phyloP scores from a whole-genome alignment of 2,113 vertebrate species.

The Amia ocellicauda region DNA sequence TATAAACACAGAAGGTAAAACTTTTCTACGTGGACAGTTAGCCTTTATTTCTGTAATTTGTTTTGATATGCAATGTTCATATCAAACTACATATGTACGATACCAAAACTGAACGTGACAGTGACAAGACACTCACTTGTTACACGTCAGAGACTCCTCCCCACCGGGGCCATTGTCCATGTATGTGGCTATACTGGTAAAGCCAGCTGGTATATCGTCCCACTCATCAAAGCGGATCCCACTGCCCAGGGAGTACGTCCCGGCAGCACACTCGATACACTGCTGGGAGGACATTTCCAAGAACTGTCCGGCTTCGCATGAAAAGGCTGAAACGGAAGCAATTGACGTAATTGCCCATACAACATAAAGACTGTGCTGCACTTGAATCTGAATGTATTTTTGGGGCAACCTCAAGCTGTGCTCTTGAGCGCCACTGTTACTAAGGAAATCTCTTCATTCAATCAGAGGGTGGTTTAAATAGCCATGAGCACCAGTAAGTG shows the following conservation, averaged over 20 bases:
- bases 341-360: constrained; percentile 6
- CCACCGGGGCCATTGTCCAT: constrained; percentile 71
- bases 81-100: too few species aligned
- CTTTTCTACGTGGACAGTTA: too few species aligned
- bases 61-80: too few species aligned
- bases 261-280: constrained; percentile 85
- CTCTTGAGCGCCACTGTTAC: too few species aligned
- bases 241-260: constrained; percentile 91
- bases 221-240: constrained; percentile 95
- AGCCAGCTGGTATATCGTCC: constrained; percentile 86
- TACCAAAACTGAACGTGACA: too few species aligned
- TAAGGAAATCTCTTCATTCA: too few species aligned
- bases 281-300: constrained; percentile 93
- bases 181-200: constrained; percentile 85
- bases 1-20: too few species aligned
- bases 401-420: too few species aligned
- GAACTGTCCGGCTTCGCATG: constrained; percentile 88
- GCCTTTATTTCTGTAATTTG: too few species aligned
- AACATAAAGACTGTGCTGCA: constrained; percentile 17
- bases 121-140: constrained; percentile 67
- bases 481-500: too few species aligned
- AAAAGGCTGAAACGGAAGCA: constrained; percentile 75
- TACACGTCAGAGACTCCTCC: constrained; percentile 69
- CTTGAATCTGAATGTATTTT: too few species aligned
- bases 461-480: too few species aligned